A percentile compares a stretch with the other conserved stretches of the same genome.
Evolutionary conservation across 2,888 invertebrate species (phyloP).

Genomic region (Cerastis rubricosa): DNA sequence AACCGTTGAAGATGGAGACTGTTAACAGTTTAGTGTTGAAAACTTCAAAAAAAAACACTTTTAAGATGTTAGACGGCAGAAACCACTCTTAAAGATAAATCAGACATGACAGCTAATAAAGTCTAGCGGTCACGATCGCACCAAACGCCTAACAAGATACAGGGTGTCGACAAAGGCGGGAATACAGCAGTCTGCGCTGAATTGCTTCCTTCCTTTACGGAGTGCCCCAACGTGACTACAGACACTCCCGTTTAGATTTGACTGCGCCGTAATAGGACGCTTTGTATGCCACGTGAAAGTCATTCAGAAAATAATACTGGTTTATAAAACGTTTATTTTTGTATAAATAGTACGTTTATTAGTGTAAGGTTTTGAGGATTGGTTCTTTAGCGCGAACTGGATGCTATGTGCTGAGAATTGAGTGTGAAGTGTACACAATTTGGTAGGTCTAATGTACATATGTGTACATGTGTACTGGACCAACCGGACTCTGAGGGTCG

Average conservation of each 20-base stretch:
- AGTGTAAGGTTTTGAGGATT: constrained; percentile 13
- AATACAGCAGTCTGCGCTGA: constrained; percentile 61
- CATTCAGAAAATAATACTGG: constrained; percentile 29
- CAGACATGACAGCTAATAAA: constrained; percentile 18
- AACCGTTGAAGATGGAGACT: too few species aligned
- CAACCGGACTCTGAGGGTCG: too few species aligned
- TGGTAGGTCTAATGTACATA: too few species aligned
- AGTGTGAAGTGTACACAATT: not conserved
- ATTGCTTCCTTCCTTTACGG: constrained; percentile 71
- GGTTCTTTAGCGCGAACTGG: too few species aligned
- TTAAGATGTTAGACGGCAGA: not conserved
- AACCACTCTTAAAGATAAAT: not conserved
- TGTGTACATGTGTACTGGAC: too few species aligned
- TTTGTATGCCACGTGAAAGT: constrained; percentile 45
- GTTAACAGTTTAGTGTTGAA: not conserved
- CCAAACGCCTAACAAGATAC: constrained; percentile 50
- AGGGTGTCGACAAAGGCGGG: constrained; percentile 57
- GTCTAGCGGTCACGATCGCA: constrained; percentile 39
- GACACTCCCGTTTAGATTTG: constrained; percentile 44
- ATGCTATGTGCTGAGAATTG: not conserved
- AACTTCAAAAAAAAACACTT: not conserved
- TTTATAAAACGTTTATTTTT: constrained; percentile 46
- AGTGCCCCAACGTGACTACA: constrained; percentile 67
- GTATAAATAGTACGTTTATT: constrained; percentile 38
- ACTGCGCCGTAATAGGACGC: constrained; percentile 46